Evolutionary conservation across 2,888 invertebrate species (phyloP).

Genomic region (Pristionchus maxplancki): DNA sequence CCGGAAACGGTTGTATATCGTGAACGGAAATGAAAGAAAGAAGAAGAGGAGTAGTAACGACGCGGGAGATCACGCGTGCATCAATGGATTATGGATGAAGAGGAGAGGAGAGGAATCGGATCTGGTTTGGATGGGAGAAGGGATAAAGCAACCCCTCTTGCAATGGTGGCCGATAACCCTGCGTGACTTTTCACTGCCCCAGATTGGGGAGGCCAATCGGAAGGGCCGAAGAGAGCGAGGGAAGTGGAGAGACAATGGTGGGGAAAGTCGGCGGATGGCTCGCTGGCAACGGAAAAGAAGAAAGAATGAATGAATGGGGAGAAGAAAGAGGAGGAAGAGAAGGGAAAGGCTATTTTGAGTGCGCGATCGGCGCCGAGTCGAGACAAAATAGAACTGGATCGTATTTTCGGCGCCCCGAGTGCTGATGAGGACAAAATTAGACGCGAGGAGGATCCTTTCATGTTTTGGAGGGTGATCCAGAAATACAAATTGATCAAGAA

Average conservation of each 20-base stretch:
- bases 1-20: conserved; percentile 14
- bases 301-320: not conserved
- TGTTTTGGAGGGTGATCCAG: not conserved
- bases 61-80: not conserved
- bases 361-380: not conserved
- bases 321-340: not conserved
- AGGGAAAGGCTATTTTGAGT: conserved; percentile 37
- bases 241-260: not conserved
- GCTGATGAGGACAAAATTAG: conserved; percentile 2
- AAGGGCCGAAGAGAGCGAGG: not conserved
- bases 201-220: not conserved
- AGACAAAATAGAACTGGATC: conserved; percentile 5
- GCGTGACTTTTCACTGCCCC: not conserved
- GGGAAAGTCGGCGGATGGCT: not conserved
- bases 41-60: not conserved
- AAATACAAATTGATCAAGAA: no score
- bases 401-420: not conserved
- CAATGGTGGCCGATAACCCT: not conserved
- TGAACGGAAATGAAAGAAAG: conserved; percentile 12
- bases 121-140: not conserved
- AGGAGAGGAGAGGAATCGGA: not conserved
- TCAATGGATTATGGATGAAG: not conserved
- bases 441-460: not conserved
- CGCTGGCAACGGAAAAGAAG: not conserved
- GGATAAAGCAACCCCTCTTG: not conserved